Evolutionary conservation across 2,888 invertebrate species (phyloP), one percentile per base, ranked within the genome.

Genomic region (Callimorpha dominula): DNA sequence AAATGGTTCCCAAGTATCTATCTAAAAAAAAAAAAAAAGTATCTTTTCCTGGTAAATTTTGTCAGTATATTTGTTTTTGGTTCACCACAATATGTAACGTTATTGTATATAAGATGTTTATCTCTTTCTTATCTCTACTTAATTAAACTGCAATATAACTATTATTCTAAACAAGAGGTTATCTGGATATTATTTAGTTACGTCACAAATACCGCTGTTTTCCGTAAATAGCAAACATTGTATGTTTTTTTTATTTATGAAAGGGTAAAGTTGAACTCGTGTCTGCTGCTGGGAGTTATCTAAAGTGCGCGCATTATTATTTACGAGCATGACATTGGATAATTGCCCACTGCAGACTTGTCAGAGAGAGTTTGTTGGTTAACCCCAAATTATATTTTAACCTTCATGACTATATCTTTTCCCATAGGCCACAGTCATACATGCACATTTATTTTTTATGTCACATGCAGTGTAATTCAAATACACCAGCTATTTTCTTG

Each of bases 401-500:
- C n/a, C 12, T 12, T 42, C 6, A 14, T 54, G 11, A 54, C n/a
- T 20, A 3, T 54, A 54, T 57, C 20, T 57, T 57, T 11, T 20
- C 1, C 2, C 9, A n/a, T n/a, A n/a, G 2, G n/a, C n/a, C n/a
- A 54, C n/a, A 42, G 15, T 9, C 11, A 57, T 49, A 31, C 31
- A 31, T 31, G 31, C 31, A 31, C 31, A 31, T 31, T 31, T 65
- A 49, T 65, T n/a, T 46, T 31, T 54, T 3, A 46, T 64, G 11
- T 68, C 20, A 57, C 62, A 49, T 71, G 60, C 57, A n/a, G 31
- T 50, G 40, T 65, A 72, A 63, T 65, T 50, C 15, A 42, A 49
- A 14, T 68, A 31, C 9, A 46, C 6, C 11, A 7, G 46, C 31
- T n/a, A 49, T 73, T 69, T 60, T 68, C 7, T 60, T 12, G 11